Evolutionary conservation across 2,888 invertebrate genomes (phyloP).

Genomic region (Agrochola lota): DNA sequence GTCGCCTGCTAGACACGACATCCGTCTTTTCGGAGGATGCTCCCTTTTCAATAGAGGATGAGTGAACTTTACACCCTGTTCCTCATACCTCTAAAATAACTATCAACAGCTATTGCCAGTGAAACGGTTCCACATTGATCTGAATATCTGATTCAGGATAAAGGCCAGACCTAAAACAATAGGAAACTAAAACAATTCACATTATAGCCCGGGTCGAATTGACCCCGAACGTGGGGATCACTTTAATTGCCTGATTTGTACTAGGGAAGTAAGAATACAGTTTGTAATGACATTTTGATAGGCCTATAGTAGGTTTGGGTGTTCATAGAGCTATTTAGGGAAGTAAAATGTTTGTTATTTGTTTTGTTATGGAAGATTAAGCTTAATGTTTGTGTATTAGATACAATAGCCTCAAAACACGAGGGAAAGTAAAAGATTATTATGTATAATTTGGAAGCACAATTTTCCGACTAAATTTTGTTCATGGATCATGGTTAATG

Average conservation of each 20-base stretch:
- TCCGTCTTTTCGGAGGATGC: too few species aligned
- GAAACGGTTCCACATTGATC: conserved; percentile 24
- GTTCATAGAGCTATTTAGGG: conserved; percentile 13
- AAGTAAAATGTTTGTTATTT: conserved; percentile 14
- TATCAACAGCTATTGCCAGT: background rate
- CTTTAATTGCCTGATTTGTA: conserved; percentile 45
- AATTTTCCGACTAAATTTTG: background rate
- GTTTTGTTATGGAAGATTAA: conserved; percentile 2
- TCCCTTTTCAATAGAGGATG: too few species aligned
- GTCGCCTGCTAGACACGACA: too few species aligned
- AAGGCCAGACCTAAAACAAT: conserved; percentile 32
- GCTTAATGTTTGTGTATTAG: background rate
- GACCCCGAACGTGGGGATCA: conserved; percentile 44
- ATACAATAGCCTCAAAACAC: too few species aligned
- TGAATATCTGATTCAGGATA: conserved; percentile 31
- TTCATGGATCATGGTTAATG: background rate
- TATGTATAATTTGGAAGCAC: background rate
- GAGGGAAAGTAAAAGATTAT: background rate
- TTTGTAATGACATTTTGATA: conserved; percentile 47
- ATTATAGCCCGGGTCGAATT: conserved; percentile 42
- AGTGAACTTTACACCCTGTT: too few species aligned
- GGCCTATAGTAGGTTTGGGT: background rate
- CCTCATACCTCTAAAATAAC: too few species aligned
- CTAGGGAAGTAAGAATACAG: conserved; percentile 27
- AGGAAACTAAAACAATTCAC: conserved; percentile 43